These are phyloP conservation scores for Syritta pipiens DNA, from an alignment of 2,888 invertebrate species.

Conservation along the genomic window DNA sequence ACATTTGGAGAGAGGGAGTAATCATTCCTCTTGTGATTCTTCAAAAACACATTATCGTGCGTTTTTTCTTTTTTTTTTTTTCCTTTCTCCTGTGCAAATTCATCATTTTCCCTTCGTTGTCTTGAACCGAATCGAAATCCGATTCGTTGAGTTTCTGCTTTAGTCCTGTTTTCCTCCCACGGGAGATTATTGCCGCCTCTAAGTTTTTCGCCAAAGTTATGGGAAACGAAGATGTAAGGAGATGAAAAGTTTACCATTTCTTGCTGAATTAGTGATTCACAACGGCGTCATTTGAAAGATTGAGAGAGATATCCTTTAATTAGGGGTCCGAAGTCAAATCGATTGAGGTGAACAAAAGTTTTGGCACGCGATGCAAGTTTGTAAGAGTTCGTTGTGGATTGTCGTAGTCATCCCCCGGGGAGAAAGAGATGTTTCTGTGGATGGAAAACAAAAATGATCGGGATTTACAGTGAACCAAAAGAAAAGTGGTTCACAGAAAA, in stretches of 20 bases:
- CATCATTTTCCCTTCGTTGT: conserved; percentile 31
- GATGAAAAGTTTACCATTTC: conserved; percentile 37
- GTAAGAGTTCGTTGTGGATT: too few species aligned
- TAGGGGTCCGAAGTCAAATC: too few species aligned
- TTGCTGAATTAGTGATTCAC: conserved; percentile 51
- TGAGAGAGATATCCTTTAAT: too few species aligned
- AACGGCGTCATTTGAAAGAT: too few species aligned
- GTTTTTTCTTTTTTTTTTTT: conserved; percentile 2
- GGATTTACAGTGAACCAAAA: too few species aligned
- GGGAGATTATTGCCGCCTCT: conserved; percentile 41
- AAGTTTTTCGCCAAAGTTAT: conserved; percentile 35
- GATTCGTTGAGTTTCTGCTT: neutral
- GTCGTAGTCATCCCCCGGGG: too few species aligned
- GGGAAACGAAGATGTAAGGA: conserved; percentile 14
- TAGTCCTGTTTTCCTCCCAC: neutral
- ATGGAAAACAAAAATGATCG: too few species aligned
- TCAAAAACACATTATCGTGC: conserved; percentile 50
- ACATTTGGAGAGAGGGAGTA: too few species aligned
- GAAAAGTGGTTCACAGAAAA: too few species aligned
- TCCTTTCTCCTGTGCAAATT: conserved; percentile 29
- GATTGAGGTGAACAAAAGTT: too few species aligned
- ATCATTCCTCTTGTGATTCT: conserved; percentile 52
- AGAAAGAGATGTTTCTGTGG: too few species aligned
- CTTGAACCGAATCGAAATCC: neutral
- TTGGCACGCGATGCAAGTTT: too few species aligned